Base-by-base conservation (phyloP, 2,113 vertebrate species). In the Malurus melanocephalus region DNA sequence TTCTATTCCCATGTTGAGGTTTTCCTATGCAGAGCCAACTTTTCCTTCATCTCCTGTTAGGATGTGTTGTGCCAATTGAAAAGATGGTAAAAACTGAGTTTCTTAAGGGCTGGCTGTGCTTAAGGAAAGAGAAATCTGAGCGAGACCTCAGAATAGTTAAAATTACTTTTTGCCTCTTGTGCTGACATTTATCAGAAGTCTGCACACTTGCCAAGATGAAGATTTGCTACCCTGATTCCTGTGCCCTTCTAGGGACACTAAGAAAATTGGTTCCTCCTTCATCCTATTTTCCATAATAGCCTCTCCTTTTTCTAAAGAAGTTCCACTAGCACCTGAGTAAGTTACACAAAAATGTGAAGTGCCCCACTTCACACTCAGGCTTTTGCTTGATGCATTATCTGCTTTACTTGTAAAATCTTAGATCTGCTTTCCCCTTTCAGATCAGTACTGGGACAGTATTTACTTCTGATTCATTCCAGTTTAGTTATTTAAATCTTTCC, bases 401-500 rank as follows among this genome's bases (percentile, higher is more conserved):
- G 23, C 45, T 80, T 80, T 67, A 89, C 38, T 9, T 57, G 52
- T 53, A 88, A 82, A 52, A 77, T 64, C 61, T 48, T 67, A 32
- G 62, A 33, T 51, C 38, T 61, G 49, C 69, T 53, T 51, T 9
- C 24, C 43, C 22, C 61, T 33, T 67, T 71, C 71, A 51, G 62
- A 56, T 46, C 51, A 87, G 87, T 32, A 30, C 46, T 30, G n/a
- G 61, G 64, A 32, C 79, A 87, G 33, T 71, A 94, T 81, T 93
- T 93, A 82, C 84, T 92, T 85, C 92, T 93, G 81, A 88, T 93
- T 94, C 91, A 80, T 89, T 88, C 82, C 90, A 84, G 59, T 95
- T 95, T 71, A 89, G 77, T 82, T 91, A 80, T 89, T 91, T 91
- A 94, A 95, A 90, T 81, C 67, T 92, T 93, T 66, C 84, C 52